Base-by-base conservation (phyloP, 2,888 invertebrate species). In the Magallana nippona region DNA sequence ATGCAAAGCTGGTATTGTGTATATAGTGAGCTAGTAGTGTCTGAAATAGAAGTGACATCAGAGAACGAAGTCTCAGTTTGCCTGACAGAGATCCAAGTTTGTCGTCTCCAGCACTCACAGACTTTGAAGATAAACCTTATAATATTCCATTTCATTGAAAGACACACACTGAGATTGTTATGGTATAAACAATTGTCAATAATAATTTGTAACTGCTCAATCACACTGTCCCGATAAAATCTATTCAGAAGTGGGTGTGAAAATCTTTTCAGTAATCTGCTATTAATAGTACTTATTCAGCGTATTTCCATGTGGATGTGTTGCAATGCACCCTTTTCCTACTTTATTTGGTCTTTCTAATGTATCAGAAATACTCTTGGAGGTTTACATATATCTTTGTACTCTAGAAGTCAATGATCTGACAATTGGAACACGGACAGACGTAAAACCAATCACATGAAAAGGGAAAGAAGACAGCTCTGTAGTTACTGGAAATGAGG, bases 121-220 rank as follows among this genome's bases (percentile, higher is more conserved):
- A 15, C 71, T 71, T 71, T 71, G 71, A 71, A 13, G 71, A 71
- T 71, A 27, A 0, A 15, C 5, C 22, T 22, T 32, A 27, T 32
- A 71, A 71, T 71, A 71, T 71, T 71, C 15, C 71, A 32, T 71
- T 71, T 71, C 71, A 27, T 27, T 71, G 10, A 71, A 60, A 19
- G 10, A 17, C n/a, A 19, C 60, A 60, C n/a, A 10, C 5, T 44
- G 44, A 44, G 60, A 1, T 19, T 60, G n/a, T 71, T 71, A 71
- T 71, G 15, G 22, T 71, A 32, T 71, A 71, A 27, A 27, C 10
- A 27, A 27, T 11, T 32, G 71, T 71, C 71, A 71, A 71, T 71
- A 71, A 71, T 71, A 27, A 32, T 71, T 71, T 71, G 71, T 71
- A 13, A 71, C 22, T 71, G 71, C 22, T 71, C 71, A 71, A 71